Evolutionary conservation across 1,140 invertebrate species (phyloP).

Genomic region (Andricus grossulariae): DNA sequence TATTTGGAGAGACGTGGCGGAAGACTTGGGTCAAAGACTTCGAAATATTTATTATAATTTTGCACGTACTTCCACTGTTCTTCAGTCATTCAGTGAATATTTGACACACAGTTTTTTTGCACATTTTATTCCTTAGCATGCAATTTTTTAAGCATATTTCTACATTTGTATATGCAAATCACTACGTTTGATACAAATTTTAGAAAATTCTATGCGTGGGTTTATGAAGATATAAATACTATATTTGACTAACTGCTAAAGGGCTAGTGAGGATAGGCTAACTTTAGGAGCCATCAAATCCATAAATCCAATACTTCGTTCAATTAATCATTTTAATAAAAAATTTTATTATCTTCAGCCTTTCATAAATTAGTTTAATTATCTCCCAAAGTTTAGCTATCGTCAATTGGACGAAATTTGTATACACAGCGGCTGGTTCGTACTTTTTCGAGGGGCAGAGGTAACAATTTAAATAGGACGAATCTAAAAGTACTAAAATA

Average conservation of each 20-base stretch:
- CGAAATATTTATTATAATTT: neutral
- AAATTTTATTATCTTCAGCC: neutral
- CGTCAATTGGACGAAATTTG: neutral
- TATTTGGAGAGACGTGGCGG: neutral
- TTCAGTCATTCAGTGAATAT: slow-evolving; percentile 16
- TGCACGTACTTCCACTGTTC: neutral
- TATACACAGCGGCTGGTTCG: neutral
- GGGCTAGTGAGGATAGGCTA: slow-evolving; percentile 23
- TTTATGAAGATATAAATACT: slow-evolving; percentile 63
- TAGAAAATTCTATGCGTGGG: slow-evolving; percentile 47
- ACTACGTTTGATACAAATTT: slow-evolving; percentile 52
- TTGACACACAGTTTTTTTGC: neutral
- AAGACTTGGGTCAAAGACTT: slow-evolving; percentile 9
- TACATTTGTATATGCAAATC: slow-evolving; percentile 11
- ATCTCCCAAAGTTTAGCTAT: neutral
- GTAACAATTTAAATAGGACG: slow-evolving; percentile 15
- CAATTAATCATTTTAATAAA: neutral
- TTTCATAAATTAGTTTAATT: no score
- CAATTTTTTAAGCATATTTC: slow-evolving; percentile 34
- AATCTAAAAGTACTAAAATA: slow-evolving; percentile 18
- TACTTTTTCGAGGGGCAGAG: slow-evolving; percentile 1
- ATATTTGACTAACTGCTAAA: slow-evolving; percentile 54
- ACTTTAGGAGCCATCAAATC: slow-evolving; percentile 17
- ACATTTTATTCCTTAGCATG: slow-evolving; percentile 10
- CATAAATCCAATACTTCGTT: neutral